Evolutionary conservation across 2,113 vertebrate species (phyloP).

Genomic region (Brienomyrus brachyistius): DNA sequence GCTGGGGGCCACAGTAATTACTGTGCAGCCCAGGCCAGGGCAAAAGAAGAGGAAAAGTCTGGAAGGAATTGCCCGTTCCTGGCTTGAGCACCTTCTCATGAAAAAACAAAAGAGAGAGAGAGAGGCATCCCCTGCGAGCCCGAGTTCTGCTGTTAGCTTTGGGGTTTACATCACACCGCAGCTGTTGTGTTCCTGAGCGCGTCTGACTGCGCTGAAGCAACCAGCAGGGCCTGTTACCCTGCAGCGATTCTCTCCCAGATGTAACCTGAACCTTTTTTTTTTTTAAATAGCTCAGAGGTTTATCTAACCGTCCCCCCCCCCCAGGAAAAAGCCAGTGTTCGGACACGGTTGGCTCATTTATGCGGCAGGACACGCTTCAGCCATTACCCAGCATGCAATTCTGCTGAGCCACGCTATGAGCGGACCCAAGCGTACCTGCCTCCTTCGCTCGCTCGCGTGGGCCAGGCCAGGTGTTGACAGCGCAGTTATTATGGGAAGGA

Average conservation of each 20-base stretch:
- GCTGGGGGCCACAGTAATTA: background rate
- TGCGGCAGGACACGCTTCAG: background rate
- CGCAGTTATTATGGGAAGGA: background rate
- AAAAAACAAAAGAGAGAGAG: background rate
- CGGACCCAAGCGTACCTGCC: background rate
- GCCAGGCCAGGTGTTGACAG: slow-evolving; percentile 1
- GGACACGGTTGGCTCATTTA: background rate
- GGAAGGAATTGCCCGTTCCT: background rate
- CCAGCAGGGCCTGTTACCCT: background rate
- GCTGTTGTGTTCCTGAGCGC: background rate
- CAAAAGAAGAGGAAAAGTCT: background rate
- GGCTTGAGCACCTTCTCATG: background rate
- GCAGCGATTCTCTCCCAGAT: background rate
- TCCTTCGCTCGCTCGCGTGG: background rate
- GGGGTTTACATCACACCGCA: background rate
- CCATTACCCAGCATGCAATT: background rate
- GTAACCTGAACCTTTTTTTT: background rate
- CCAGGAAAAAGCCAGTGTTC: background rate
- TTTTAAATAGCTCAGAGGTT: background rate
- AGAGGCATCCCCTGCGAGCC: background rate
- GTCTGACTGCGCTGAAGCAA: background rate
- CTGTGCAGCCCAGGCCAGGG: background rate
- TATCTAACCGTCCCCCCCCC: background rate
- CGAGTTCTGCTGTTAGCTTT: background rate
- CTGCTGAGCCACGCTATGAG: background rate